These are phyloP conservation scores for Leiothrix lutea DNA, from an alignment of 2,113 vertebrate genomes.

Conservation along the genomic window DNA sequence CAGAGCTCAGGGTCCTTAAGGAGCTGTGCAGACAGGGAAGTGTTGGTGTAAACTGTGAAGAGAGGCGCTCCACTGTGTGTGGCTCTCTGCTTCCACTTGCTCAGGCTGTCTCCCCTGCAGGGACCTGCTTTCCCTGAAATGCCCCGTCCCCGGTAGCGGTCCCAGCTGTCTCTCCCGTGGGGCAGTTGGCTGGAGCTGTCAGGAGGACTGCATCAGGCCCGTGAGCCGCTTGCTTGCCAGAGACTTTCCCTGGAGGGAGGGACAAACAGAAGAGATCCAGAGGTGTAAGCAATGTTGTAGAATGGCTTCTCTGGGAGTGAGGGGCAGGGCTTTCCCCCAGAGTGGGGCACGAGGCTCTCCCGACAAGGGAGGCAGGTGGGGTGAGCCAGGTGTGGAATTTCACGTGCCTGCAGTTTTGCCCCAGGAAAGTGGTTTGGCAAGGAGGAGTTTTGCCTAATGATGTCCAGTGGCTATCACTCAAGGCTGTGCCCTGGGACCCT, in stretches of 20 bases:
- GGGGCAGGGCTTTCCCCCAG: background rate
- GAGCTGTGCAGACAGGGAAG: constrained; percentile 50
- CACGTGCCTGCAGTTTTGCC: fast-evolving
- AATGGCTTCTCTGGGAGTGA: background rate
- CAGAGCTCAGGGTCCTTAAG: background rate
- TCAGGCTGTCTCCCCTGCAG: constrained; percentile 27
- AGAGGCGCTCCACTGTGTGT: background rate
- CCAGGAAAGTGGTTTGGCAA: background rate
- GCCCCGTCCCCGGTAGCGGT: constrained; percentile 24
- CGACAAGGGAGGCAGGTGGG: background rate
- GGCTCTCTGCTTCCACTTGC: background rate
- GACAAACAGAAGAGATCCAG: background rate
- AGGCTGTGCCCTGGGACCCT: background rate
- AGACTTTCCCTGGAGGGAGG: constrained; percentile 87
- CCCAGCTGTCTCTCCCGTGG: constrained; percentile 16
- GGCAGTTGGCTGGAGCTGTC: constrained; percentile 63
- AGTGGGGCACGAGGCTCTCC: fast-evolving
- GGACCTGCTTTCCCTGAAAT: constrained; percentile 49
- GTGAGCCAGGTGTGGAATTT: background rate
- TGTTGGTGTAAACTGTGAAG: constrained; percentile 36
- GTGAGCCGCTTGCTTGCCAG: constrained; percentile 93
- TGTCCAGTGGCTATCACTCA: background rate
- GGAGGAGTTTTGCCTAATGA: background rate
- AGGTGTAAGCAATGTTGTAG: background rate
- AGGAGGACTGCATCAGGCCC: constrained; percentile 97